Percentiles rank a stretch among this genome's conserved stretches.
phyloP scores from a whole-genome alignment of 2,113 vertebrate species.

The Misgurnus mizolepis region DNA sequence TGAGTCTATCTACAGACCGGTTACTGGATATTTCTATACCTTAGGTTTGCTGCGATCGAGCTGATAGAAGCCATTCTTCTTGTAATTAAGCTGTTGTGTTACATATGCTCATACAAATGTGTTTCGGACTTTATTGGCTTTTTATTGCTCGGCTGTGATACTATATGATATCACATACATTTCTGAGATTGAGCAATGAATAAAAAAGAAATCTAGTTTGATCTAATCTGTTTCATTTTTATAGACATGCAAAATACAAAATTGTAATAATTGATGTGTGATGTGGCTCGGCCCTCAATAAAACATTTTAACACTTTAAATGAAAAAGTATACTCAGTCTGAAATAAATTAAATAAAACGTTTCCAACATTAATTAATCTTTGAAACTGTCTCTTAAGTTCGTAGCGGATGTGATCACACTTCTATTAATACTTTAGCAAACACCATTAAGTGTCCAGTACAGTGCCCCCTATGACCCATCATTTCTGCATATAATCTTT shows the following conservation, averaged over 20 bases:
- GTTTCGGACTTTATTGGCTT: slow-evolving; percentile 18
- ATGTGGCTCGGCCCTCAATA: no score
- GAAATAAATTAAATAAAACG: slow-evolving; percentile 25
- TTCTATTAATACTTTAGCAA: slow-evolving; percentile 44
- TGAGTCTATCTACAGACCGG: background rate
- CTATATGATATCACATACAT: background rate
- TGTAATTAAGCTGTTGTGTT: slow-evolving; percentile 37
- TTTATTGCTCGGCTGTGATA: slow-evolving; percentile 32
- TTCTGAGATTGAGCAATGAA: background rate
- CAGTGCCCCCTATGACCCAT: slow-evolving; percentile 8
- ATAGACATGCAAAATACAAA: no score
- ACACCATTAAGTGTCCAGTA: slow-evolving; percentile 54
- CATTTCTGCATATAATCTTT: background rate
- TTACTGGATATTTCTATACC: background rate
- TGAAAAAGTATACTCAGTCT: no score
- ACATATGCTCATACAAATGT: slow-evolving; percentile 4
- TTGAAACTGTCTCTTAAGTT: slow-evolving; percentile 60
- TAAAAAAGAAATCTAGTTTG: background rate
- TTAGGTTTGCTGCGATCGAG: background rate
- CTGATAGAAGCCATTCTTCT: slow-evolving; percentile 21
- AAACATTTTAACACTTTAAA: no score
- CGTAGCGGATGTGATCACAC: slow-evolving; percentile 62
- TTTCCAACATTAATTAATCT: slow-evolving; percentile 59
- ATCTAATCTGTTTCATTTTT: no score
- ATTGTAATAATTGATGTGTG: no score